A percentile compares a stretch with the other conserved stretches of the same genome.
Evolutionary conservation across 2,888 invertebrate genomes (phyloP).

Genomic region (Lypha dubia): DNA sequence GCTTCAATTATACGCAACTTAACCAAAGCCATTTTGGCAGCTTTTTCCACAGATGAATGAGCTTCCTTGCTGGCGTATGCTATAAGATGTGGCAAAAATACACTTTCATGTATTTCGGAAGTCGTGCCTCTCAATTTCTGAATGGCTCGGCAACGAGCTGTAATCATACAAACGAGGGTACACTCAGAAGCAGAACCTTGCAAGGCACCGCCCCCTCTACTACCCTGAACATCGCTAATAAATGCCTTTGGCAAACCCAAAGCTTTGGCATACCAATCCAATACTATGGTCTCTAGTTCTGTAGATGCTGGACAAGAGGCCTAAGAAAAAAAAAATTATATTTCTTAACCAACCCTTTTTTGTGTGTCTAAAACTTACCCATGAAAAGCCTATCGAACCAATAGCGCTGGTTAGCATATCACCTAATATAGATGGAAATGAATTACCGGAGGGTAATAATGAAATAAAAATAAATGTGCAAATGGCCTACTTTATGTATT

Average conservation of each 20-base stretch:
- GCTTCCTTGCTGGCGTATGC: constrained; percentile 90
- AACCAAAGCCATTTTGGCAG: constrained; percentile 90
- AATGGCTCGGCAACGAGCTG: constrained; percentile 90
- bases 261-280: constrained; percentile 92
- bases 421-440: constrained; percentile 94
- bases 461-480: too few relatives aligned
- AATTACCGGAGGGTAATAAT: constrained; percentile 96
- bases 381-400: constrained; percentile 95
- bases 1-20: constrained; percentile 89
- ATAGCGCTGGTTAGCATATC: constrained; percentile 95
- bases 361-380: constrained; percentile 87
- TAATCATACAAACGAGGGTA: constrained; percentile 90
- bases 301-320: constrained; percentile 93
- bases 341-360: background rate
- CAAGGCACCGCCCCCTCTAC: constrained; percentile 90
- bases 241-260: constrained; percentile 90
- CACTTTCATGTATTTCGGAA: constrained; percentile 86
- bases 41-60: constrained; percentile 91
- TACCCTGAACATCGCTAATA: constrained; percentile 82
- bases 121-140: constrained; percentile 86
- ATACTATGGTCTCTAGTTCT: constrained; percentile 92
- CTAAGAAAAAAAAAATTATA: constrained; percentile 81
- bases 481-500: too few relatives aligned
- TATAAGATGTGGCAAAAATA: constrained; percentile 89
- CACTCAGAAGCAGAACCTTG: constrained; percentile 94